These are phyloP conservation scores for Archips xylosteana DNA, from an alignment of 2,888 invertebrate species.

Conservation along the genomic window DNA sequence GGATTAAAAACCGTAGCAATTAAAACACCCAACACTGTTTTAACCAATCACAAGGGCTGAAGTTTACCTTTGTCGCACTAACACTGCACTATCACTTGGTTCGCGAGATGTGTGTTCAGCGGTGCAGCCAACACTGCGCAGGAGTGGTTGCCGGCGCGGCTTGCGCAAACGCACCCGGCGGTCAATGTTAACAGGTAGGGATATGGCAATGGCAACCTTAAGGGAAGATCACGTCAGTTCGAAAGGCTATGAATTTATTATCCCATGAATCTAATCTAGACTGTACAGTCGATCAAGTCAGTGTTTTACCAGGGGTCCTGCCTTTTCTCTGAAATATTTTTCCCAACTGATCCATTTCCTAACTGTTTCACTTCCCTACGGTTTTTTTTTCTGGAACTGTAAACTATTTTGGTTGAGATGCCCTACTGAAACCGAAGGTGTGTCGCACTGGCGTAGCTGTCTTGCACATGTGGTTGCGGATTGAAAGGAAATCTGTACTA, in stretches of 20 bases:
- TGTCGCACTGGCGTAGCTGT: no score
- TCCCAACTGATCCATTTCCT: no score
- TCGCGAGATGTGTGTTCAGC: slow-evolving; percentile 25
- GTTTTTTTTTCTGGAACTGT: no score
- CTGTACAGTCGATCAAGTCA: no score
- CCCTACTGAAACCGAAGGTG: no score
- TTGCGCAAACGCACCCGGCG: slow-evolving; percentile 33
- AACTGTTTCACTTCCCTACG: no score
- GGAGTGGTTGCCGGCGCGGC: slow-evolving; percentile 19
- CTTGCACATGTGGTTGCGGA: no score
- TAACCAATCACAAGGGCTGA: neutral
- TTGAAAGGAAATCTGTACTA: no score
- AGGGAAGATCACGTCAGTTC: neutral
- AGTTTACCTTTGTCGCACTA: slow-evolving; percentile 17
- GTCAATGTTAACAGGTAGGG: slow-evolving; percentile 39
- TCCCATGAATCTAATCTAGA: no score
- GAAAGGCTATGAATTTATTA: neutral
- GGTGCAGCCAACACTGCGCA: slow-evolving; percentile 35
- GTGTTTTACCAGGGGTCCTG: no score
- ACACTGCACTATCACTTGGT: slow-evolving; percentile 21
- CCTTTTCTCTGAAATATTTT: no score
- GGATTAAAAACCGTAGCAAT: neutral
- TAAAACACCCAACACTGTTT: neutral
- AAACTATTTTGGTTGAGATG: no score
- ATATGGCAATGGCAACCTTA: slow-evolving; percentile 13